Percentiles rank a stretch among this genome's conserved stretches.
phyloP scores from a whole-genome alignment of 1,140 invertebrate species.

The Tenebrio molitor region DNA sequence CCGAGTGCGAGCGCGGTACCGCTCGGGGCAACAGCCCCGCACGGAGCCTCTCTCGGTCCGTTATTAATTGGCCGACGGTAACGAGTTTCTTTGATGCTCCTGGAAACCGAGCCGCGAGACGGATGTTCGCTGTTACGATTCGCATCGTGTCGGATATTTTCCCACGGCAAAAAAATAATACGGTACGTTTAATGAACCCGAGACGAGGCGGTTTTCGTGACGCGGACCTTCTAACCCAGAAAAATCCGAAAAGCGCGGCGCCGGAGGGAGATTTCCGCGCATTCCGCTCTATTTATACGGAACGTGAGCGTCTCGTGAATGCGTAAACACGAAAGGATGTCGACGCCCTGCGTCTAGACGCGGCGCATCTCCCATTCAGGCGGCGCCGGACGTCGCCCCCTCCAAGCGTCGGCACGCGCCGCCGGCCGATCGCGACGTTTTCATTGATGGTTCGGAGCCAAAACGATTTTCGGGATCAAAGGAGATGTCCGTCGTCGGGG shows the following conservation, averaged over 20 bases:
- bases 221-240: slow-evolving; percentile 20
- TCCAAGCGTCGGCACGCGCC: not conserved
- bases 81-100: slow-evolving; percentile 15
- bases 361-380: slow-evolving; percentile 24
- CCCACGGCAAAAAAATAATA: slow-evolving; percentile 1
- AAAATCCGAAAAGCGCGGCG: no score
- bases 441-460: not conserved
- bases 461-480: no score
- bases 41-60: no score
- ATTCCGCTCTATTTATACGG: slow-evolving; percentile 29
- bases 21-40: no score
- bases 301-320: slow-evolving; percentile 39
- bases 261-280: no score
- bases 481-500: no score
- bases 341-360: slow-evolving; percentile 38
- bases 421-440: not conserved
- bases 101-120: slow-evolving; percentile 10
- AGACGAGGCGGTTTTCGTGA: slow-evolving; percentile 23
- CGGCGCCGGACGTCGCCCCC: slow-evolving; percentile 17
- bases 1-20: not conserved
- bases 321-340: slow-evolving; percentile 33
- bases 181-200: slow-evolving; percentile 29
- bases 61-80: not conserved
- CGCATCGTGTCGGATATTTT: slow-evolving; percentile 4
- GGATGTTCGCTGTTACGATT: slow-evolving; percentile 1